Conservation (phyloP, 2,797 vertebrate genomes). For the Agapornis canus region DNA sequence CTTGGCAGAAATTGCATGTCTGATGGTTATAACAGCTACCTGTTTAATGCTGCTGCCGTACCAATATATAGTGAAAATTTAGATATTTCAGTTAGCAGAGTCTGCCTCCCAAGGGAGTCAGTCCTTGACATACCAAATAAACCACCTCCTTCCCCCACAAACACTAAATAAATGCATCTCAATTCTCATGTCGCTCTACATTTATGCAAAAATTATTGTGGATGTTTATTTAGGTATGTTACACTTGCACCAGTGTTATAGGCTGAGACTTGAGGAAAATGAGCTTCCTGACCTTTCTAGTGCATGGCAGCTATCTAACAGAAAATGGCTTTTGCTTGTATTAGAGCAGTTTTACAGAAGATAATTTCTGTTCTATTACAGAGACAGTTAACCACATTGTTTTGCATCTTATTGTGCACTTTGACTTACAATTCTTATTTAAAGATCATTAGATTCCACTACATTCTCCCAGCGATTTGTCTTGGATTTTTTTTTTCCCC, state of each 20-base stretch:
- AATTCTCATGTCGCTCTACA: conserved; percentile 53
- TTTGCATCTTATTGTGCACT: background rate
- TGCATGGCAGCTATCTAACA: background rate
- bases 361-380: background rate
- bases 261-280: conserved; percentile 44
- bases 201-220: conserved; percentile 63
- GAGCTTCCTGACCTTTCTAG: conserved; percentile 63
- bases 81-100: background rate
- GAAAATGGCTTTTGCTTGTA: conserved; percentile 2
- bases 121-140: conserved; percentile 65
- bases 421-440: background rate
- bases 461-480: background rate
- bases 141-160: conserved; percentile 50
- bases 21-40: background rate
- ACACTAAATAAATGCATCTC: conserved; percentile 67
- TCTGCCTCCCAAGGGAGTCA: conserved; percentile 17
- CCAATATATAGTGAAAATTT: conserved; percentile 8
- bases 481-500: too few species aligned
- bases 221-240: conserved; percentile 33
- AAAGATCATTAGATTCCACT: background rate
- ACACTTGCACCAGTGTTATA: background rate
- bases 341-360: background rate
- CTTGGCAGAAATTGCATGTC: background rate
- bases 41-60: background rate
- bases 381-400: background rate